A percentile compares a stretch with the other conserved stretches of the same genome.
phyloP scores from a whole-genome alignment of 1,140 invertebrate genomes.

The Diprion similis region DNA sequence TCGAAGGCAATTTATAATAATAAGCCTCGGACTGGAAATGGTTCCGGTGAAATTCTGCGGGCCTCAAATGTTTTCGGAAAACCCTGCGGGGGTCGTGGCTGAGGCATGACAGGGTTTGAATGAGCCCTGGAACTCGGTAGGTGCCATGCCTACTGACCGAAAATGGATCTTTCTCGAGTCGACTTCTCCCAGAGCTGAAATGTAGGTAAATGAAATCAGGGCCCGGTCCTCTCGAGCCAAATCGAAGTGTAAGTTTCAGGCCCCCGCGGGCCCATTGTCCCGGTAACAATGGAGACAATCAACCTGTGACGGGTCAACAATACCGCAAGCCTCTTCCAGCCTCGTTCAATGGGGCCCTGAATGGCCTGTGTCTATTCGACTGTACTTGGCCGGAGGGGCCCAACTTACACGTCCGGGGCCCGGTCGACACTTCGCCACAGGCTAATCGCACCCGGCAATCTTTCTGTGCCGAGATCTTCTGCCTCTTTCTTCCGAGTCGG shows the following conservation, averaged over 20 bases:
- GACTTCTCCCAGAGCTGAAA: background rate
- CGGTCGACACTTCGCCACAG: no score
- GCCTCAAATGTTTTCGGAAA: conserved; percentile 18
- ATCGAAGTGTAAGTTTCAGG: conserved; percentile 50
- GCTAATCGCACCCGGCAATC: no score
- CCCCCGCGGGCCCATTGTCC: conserved; percentile 46
- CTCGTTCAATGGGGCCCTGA: conserved; percentile 23
- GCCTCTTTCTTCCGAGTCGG: no score
- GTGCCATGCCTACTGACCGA: background rate
- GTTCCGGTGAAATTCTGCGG: no score
- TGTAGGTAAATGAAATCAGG: background rate
- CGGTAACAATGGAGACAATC: conserved; percentile 49
- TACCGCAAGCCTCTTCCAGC: conserved; percentile 37
- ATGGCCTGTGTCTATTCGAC: conserved; percentile 25
- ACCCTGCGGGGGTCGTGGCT: conserved; percentile 33
- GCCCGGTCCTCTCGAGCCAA: background rate
- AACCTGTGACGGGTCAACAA: conserved; percentile 49
- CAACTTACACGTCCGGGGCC: conserved; percentile 27
- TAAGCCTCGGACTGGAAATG: no score
- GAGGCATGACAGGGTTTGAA: conserved; percentile 18
- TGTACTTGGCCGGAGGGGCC: conserved; percentile 25
- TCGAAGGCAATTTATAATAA: no score
- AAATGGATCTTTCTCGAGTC: no score
- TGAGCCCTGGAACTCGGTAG: background rate
- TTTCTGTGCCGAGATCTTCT: no score